Percentiles rank a stretch among this genome's conserved stretches.
Conservation (phyloP, 35 echinoderm and acorn worm species). For the Anneissia japonica region DNA sequence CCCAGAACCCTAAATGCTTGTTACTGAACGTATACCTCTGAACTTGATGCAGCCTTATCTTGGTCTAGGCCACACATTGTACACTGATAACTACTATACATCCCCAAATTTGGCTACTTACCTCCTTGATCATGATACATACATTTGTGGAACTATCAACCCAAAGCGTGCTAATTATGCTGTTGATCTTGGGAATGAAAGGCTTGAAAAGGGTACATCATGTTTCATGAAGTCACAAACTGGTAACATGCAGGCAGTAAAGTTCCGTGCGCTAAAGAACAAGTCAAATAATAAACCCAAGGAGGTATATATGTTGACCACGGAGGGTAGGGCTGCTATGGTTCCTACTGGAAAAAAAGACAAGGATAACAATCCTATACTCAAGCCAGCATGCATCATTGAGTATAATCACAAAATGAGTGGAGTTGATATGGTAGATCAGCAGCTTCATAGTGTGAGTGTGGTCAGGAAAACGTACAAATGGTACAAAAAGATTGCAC, state of each 20-base stretch:
- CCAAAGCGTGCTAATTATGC: background rate
- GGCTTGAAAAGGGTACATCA: slow-evolving; percentile 9
- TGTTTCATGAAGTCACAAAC: slow-evolving; percentile 25
- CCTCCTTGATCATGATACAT: slow-evolving; percentile 13
- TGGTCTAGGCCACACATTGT: background rate
- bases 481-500: slow-evolving; percentile 8
- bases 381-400: slow-evolving; percentile 3
- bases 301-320: slow-evolving; percentile 1
- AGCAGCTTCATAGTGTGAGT: slow-evolving; percentile 3
- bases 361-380: slow-evolving; percentile 13
- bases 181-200: background rate
- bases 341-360: background rate
- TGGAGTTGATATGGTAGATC: slow-evolving; percentile 12
- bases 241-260: background rate
- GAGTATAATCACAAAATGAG: slow-evolving; percentile 28
- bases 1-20: background rate
- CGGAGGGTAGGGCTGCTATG: background rate
- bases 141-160: slow-evolving; percentile 2
- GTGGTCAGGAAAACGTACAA: slow-evolving; percentile 17
- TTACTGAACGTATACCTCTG: slow-evolving; percentile 26
- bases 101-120: slow-evolving; percentile 2
- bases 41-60: slow-evolving; percentile 11
- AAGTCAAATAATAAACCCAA: slow-evolving; percentile 25
- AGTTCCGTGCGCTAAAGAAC: slow-evolving; percentile 28
- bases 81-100: slow-evolving; percentile 31